Percentiles rank a stretch among this genome's conserved stretches.
Conservation (phyloP, 1,140 invertebrate genomes). For the Aphis craccivora region DNA sequence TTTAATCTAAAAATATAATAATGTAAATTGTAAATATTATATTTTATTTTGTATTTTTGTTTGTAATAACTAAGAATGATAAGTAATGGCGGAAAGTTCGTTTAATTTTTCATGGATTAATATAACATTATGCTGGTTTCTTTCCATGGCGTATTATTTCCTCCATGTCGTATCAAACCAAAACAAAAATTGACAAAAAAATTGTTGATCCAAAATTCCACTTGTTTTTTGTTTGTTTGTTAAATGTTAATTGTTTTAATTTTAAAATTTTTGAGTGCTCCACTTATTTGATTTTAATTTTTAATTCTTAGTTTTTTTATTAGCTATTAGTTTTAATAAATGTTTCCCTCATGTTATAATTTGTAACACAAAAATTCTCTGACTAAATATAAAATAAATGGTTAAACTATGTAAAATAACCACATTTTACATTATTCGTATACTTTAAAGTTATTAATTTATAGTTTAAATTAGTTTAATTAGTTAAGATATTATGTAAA, state of each 20-base stretch:
- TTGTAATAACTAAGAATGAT: not conserved
- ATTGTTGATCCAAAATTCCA: constrained; percentile 54
- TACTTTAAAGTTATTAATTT: not conserved
- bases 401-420: not conserved
- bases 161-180: constrained; percentile 55
- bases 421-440: not conserved
- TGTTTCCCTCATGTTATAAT: not conserved
- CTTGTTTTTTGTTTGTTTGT: constrained; percentile 32
- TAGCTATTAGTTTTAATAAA: not conserved
- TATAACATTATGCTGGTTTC: constrained; percentile 4
- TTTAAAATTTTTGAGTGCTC: not conserved
- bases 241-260: constrained; percentile 10
- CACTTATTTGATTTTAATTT: not conserved
- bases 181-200: constrained; percentile 52
- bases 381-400: not conserved
- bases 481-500: not conserved
- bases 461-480: not conserved
- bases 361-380: not conserved
- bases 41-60: no score
- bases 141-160: constrained; percentile 29
- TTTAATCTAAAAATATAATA: no score
- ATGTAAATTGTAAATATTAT: no score
- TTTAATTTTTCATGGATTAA: not conserved
- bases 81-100: no score
- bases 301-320: not conserved